Evolutionary conservation across 1,140 invertebrate species (phyloP), one percentile per base, ranked within the genome.

Genomic region (Zeugodacus cucurbitae): DNA sequence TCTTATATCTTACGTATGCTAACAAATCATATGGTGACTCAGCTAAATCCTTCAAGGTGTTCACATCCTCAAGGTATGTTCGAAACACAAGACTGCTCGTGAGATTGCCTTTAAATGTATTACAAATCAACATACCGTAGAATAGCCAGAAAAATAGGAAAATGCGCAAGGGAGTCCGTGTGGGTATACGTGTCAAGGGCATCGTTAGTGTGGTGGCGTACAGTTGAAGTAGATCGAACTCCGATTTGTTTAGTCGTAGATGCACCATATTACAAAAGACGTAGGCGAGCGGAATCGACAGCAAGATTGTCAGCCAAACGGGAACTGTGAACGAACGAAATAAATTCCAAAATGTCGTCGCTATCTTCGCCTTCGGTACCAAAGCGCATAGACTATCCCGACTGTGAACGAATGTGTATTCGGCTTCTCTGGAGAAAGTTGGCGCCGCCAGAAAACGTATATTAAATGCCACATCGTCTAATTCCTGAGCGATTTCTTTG

Each of bases 301-400:
- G 37, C 0, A 90, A 64, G 4, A 92, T 90, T 0, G 88, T 70
- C 2, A 88, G 8, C 92, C 92, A 93, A 26, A 92, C 91, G 57
- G 82, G 41, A 1, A 82, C 14, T 2, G 89, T 88, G 64, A 93
- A 93, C 0, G 92, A 90, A 6, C 91, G 90, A 88, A 93, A 93
- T 20, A 93, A 89, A 57, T 93, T 93, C 91, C 91, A 92, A 67
- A 93, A 91, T 0, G 88, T 88, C 0, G 91, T 87, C 11, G 91
- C 91, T 6, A 88, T 54, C 32, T 90, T 89, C 2, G 91, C 90
- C 57, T 92, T 92, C 8, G 92, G 92, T 5, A 93, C 92, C 44
- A 93, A 89, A 32, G 92, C 90, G 34, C 92, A 93, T 6, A 93
- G 82, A 88, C 93, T 92, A 62, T 93, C 91, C 0, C 92, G 91